Evolutionary conservation across 2,888 invertebrate species (phyloP).

Genomic region (Ophonus ardosiacus): DNA sequence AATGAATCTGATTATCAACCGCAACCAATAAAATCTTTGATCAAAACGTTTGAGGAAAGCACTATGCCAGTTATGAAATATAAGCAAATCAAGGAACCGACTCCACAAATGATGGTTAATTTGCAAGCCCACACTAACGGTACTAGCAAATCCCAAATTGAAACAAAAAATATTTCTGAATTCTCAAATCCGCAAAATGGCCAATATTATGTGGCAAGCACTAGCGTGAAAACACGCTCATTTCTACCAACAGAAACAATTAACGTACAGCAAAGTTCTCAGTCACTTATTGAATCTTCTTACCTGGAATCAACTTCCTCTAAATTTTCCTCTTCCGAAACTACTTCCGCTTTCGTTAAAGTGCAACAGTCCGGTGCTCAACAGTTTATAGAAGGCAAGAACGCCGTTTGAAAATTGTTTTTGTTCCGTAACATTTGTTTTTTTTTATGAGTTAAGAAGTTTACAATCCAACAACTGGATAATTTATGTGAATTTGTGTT

Average conservation of each 20-base stretch:
- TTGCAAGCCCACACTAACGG: conserved; percentile 42
- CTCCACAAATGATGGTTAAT: conserved; percentile 40
- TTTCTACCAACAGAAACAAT: conserved; percentile 69
- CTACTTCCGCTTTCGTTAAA: conserved; percentile 44
- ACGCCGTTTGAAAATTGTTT: conserved; percentile 60
- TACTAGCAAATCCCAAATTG: conserved; percentile 18
- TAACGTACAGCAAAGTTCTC: background rate
- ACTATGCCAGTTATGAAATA: conserved; percentile 78
- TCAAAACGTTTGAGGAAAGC: conserved; percentile 81
- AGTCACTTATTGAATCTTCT: conserved; percentile 20
- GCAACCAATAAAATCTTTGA: conserved; percentile 76
- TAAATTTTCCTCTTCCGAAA: conserved; percentile 49
- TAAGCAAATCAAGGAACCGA: conserved; percentile 74
- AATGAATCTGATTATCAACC: conserved; percentile 72
- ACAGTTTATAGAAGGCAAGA: conserved; percentile 59
- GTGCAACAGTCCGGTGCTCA: conserved; percentile 49
- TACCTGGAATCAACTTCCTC: conserved; percentile 21
- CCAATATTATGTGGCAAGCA: conserved; percentile 73
- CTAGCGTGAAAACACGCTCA: conserved; percentile 72
- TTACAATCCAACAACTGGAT: background rate
- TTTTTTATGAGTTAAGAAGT: background rate
- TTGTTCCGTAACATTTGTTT: background rate
- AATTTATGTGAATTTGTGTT: conserved; percentile 17
- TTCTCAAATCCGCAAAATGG: conserved; percentile 66
- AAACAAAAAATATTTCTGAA: background rate